Percentiles rank a stretch among this genome's conserved stretches.
phyloP scores from a whole-genome alignment of 2,797 vertebrate species.

The Microctenopoma stevenorrisi region DNA sequence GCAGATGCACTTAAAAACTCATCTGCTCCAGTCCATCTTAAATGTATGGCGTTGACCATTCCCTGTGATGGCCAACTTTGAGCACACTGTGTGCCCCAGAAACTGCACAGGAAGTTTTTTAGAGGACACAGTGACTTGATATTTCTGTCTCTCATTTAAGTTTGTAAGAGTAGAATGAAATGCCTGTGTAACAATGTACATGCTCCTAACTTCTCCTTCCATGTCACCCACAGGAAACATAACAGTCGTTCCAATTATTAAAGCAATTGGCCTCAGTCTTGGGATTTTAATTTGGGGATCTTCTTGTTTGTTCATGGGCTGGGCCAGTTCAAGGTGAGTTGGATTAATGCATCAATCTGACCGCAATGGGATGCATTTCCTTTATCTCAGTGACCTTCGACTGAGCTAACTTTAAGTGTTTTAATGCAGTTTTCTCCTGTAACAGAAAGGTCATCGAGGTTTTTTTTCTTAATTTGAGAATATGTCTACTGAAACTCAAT shows the following conservation, averaged over 20 bases:
- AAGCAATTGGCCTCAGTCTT: slow-evolving; percentile 91
- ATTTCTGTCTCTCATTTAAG: too few relatives aligned
- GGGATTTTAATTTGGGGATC: slow-evolving; percentile 92
- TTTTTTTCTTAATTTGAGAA: background rate
- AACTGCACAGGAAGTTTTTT: too few relatives aligned
- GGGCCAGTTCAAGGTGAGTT: slow-evolving; percentile 92
- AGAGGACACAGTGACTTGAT: too few relatives aligned
- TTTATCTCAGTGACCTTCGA: background rate
- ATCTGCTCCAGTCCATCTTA: background rate
- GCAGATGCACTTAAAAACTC: background rate
- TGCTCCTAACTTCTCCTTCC: background rate
- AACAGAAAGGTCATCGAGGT: background rate
- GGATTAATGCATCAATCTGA: background rate
- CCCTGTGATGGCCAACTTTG: background rate
- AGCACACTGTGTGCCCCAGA: background rate
- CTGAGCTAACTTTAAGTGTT: background rate
- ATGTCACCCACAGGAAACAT: slow-evolving; percentile 84
- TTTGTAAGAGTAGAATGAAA: background rate
- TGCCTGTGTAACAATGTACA: background rate
- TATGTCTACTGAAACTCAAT: background rate
- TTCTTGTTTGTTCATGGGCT: slow-evolving; percentile 89
- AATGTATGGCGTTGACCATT: background rate
- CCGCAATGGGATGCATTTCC: background rate
- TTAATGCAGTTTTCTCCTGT: background rate
- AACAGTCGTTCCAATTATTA: slow-evolving; percentile 88